Evolutionary conservation across 2,888 invertebrate genomes (phyloP), one percentile per base, ranked within the genome.

Genomic region (Oscheius sp.): DNA sequence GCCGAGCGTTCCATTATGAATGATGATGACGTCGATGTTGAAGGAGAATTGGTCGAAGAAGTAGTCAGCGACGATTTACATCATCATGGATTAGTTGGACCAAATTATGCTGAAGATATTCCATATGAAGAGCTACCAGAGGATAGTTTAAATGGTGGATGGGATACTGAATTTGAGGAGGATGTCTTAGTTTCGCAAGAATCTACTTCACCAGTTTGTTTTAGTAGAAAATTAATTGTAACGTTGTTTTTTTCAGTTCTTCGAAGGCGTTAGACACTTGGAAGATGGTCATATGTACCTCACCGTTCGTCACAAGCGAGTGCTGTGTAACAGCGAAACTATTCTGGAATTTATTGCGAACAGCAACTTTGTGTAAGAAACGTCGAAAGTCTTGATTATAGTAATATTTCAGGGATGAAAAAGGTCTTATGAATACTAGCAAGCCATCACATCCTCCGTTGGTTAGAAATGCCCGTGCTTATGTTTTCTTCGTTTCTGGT

Each of bases 401-500:
- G 7, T 41, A 27, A 21, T 7, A 21, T 76, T 78, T 29, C 55
- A 80, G 80, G 12, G 81, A 81, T 52, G 81, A 79, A 5, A 76
- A 77, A n/a, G 79, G 77, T 23, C 68, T 81, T 2, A 64, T 81
- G 35, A 79, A 79, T 45, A 74, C 72, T 49, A 75, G 76, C 29
- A 79, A 79, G 46, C 81, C 81, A 0, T 70, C 72, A 0, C 81
- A 79, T 59, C 81, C 81, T 16, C 81, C 81, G 16, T 64, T 81
- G 41, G 81, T 81, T 13, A 43, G 79, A 41, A 81, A 79, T 56
- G 74, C 77, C 5, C 69, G 79, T 59, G 73, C 79, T 13, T 83
- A 79, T 64, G 81, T 77, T 29, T 83, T 83, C 75, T 83, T 83
- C 59, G 81, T 81, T 49, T 73, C 76, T 43, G 76, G 76, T 7